These are phyloP conservation scores for Metopolophium dirhodum DNA, from an alignment of 1,140 invertebrate genomes.

Conservation along the genomic window DNA sequence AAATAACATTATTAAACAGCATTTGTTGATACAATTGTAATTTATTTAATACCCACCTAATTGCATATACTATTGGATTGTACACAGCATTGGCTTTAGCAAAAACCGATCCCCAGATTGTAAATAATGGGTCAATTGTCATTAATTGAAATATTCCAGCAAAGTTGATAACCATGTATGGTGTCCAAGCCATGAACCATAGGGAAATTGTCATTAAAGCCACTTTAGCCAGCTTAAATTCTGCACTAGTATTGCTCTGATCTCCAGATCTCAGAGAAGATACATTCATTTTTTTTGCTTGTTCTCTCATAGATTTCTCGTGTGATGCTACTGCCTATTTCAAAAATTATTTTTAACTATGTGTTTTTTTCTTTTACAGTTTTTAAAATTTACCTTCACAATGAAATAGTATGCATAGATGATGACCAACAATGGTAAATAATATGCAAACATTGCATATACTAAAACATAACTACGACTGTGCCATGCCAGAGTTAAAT, in stretches of 20 bases:
- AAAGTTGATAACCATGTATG: conserved; percentile 82
- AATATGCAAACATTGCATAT: conserved; percentile 77
- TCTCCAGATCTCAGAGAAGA: conserved; percentile 76
- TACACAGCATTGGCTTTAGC: conserved; percentile 81
- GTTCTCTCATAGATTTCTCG: conserved; percentile 81
- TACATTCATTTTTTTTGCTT: conserved; percentile 87
- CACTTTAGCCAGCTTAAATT: conserved; percentile 80
- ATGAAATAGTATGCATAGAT: conserved; percentile 82
- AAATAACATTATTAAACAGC: background rate
- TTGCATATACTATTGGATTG: conserved; percentile 84
- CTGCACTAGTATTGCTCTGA: conserved; percentile 71
- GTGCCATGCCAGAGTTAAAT: conserved; percentile 72
- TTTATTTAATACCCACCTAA: conserved; percentile 67
- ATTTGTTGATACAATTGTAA: background rate
- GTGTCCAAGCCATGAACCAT: conserved; percentile 86
- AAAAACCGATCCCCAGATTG: conserved; percentile 80
- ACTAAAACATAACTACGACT: conserved; percentile 74
- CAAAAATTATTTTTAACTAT: background rate
- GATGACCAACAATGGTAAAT: conserved; percentile 74
- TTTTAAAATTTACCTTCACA: conserved; percentile 67
- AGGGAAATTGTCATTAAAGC: conserved; percentile 81
- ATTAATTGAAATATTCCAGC: conserved; percentile 74
- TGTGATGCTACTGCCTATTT: conserved; percentile 76
- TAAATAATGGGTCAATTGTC: conserved; percentile 74
- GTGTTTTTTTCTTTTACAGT: background rate